Base-by-base conservation (phyloP, 2,888 invertebrate genomes). In the Lamellibrachia satsuma region DNA sequence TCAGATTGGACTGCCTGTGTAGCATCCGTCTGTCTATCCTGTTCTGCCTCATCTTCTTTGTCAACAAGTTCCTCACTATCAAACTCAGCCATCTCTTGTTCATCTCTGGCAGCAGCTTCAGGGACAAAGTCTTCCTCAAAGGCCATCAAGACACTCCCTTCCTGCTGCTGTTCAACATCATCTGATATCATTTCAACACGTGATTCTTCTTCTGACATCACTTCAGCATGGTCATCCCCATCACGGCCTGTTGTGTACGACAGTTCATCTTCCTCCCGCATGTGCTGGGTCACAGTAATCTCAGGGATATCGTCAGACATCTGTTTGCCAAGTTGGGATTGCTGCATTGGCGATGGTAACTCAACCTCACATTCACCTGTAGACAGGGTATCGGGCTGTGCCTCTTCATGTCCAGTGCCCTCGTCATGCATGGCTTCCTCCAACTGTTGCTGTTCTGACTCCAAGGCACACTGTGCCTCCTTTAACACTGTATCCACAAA, bases 251-350 rank as follows among this genome's bases (percentile, higher is more conserved):
- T 22, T 75, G 75, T 91, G 91, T 92, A 90, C 9, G 90, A 92
- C 52, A 94, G 94, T 92, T 94, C 94, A 91, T 94, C 94, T 91
- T 94, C 95, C 93, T 95, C 95, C 90, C 95, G 94, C 51, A 92
- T 93, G 95, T 97, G 97, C 97, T 97, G 97, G 7, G 97, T 97
- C 39, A 97, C 97, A 94, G 97, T 97, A 93, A 97, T 97, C 94
- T 97, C 97, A n/a, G 97, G 97, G 93, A 97, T 97, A 93, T 96
- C 96, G 92, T 96, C 95, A 93, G 96, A 95, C n/a, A 90, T 92
- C 51, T 94, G 93, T 51, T 92, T 93, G 90, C 27, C 39, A 11
- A 57, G 52, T 9, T 52, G 11, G 8, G 91, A 75, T 22, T 22
- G 22, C 22, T 75, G 15, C 75, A 22, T 22, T 22, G 75, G 6